Evolutionary conservation across 2,888 invertebrate species (phyloP).

Genomic region (Epirrita christyi): DNA sequence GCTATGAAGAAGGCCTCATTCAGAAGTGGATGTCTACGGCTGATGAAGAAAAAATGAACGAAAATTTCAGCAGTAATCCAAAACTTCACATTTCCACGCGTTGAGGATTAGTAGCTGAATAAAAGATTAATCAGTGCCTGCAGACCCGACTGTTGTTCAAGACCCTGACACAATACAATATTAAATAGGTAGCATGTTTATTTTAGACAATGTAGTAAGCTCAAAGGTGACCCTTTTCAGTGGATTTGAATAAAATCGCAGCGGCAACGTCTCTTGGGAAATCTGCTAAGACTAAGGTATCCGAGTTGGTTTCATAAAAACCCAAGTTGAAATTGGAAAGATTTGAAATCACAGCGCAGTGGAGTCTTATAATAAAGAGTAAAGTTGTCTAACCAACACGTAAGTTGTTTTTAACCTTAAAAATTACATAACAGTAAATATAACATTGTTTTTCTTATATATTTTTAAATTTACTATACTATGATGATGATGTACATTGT

Average conservation of each 20-base stretch:
- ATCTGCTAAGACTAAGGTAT: constrained; percentile 12
- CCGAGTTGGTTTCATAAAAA: constrained; percentile 3
- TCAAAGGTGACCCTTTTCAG: constrained; percentile 13
- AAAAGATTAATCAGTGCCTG: too few relatives aligned
- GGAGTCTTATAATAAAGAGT: neutral
- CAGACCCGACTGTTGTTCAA: neutral
- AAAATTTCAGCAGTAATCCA: constrained; percentile 10
- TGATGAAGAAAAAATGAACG: too few relatives aligned
- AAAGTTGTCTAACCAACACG: too few relatives aligned
- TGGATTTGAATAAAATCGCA: constrained; percentile 20
- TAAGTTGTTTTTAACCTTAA: too few relatives aligned
- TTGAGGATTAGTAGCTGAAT: too few relatives aligned
- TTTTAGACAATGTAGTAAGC: constrained; percentile 10
- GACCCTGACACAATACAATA: constrained; percentile 19
- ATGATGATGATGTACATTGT: too few relatives aligned
- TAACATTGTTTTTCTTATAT: too few relatives aligned
- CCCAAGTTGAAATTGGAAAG: constrained; percentile 6
- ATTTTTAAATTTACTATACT: too few relatives aligned
- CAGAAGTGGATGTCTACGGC: too few relatives aligned
- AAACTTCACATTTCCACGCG: too few relatives aligned
- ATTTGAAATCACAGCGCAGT: neutral
- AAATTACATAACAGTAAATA: too few relatives aligned
- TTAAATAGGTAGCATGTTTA: constrained; percentile 16
- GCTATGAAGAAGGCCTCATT: too few relatives aligned
- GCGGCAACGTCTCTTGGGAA: constrained; percentile 21